phyloP scores from a whole-genome alignment of 2,113 vertebrate species.

The Lethenteron reissneri region DNA sequence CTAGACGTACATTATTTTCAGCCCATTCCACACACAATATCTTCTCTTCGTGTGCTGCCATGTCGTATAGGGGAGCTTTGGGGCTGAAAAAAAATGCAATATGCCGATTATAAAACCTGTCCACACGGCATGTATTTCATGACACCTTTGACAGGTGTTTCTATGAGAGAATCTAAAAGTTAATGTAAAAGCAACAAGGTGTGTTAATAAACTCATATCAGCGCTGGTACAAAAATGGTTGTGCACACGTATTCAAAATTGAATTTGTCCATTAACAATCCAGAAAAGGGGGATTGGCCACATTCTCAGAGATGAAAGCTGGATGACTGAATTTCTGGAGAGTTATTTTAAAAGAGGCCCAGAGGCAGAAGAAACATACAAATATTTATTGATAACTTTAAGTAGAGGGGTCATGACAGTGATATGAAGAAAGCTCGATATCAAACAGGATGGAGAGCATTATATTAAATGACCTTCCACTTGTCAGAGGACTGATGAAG shows the following conservation, averaged over 20 bases:
- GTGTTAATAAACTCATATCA: constrained; percentile 12
- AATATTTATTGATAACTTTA: too few species aligned
- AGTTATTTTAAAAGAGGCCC: too few species aligned
- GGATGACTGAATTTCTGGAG: too few species aligned
- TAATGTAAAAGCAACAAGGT: not conserved
- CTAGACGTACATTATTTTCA: constrained; percentile 51
- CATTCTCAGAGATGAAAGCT: too few species aligned
- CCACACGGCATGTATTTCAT: not conserved
- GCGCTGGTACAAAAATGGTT: not conserved
- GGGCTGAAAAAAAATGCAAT: constrained; percentile 25
- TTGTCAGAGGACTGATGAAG: too few species aligned
- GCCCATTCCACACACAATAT: constrained; percentile 91
- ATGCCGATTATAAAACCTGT: constrained; percentile 6
- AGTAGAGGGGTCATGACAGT: too few species aligned
- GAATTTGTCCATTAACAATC: too few species aligned
- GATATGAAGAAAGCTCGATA: not conserved
- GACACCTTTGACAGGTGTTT: not conserved
- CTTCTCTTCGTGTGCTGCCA: constrained; percentile 90
- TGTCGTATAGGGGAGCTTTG: constrained; percentile 78
- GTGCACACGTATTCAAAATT: too few species aligned
- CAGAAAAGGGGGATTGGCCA: too few species aligned
- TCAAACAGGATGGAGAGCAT: not conserved
- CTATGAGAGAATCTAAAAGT: not conserved
- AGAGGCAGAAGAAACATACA: too few species aligned
- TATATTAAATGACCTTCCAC: not conserved